phyloP scores from a whole-genome alignment of 1,140 invertebrate genomes.

The Piezodorus guildinii region DNA sequence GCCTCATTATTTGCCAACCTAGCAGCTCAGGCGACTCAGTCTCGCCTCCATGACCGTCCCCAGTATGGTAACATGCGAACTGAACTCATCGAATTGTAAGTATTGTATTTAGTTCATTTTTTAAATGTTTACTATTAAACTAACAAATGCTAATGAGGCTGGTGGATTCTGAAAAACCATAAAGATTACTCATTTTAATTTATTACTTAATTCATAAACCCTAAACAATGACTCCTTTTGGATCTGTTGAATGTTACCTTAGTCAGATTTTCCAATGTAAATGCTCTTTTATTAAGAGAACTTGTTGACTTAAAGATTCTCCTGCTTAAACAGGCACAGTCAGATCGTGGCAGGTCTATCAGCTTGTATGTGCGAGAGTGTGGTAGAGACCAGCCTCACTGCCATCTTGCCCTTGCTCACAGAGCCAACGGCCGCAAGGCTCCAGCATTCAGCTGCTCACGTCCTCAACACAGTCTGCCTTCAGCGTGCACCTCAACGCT shows the following conservation, averaged over 20 bases:
- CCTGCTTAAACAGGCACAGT: slow-evolving; percentile 41
- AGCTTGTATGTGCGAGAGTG: slow-evolving; percentile 52
- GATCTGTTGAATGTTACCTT: too few relatives aligned
- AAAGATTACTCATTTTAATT: too few relatives aligned
- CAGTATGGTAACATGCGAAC: slow-evolving; percentile 33
- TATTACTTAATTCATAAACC: too few relatives aligned
- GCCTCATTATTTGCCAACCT: slow-evolving; percentile 25
- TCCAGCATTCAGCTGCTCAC: slow-evolving; percentile 47
- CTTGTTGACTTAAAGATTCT: too few relatives aligned
- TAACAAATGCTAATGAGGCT: too few relatives aligned
- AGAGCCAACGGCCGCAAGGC: slow-evolving; percentile 37
- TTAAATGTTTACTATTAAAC: too few relatives aligned
- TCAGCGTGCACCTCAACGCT: slow-evolving; percentile 42
- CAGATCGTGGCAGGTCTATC: slow-evolving; percentile 53
- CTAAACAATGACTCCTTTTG: too few relatives aligned
- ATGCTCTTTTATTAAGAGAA: too few relatives aligned
- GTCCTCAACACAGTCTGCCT: slow-evolving; percentile 46
- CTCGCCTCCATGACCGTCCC: slow-evolving; percentile 24
- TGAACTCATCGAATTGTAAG: slow-evolving; percentile 40
- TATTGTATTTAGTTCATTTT: not conserved
- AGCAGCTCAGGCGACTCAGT: slow-evolving; percentile 27
- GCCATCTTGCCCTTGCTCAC: slow-evolving; percentile 27
- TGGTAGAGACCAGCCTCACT: slow-evolving; percentile 26
- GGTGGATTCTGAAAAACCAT: too few relatives aligned
- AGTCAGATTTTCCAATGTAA: too few relatives aligned